Conservation (phyloP, 2,888 invertebrate species). For the Ophraella communa region DNA sequence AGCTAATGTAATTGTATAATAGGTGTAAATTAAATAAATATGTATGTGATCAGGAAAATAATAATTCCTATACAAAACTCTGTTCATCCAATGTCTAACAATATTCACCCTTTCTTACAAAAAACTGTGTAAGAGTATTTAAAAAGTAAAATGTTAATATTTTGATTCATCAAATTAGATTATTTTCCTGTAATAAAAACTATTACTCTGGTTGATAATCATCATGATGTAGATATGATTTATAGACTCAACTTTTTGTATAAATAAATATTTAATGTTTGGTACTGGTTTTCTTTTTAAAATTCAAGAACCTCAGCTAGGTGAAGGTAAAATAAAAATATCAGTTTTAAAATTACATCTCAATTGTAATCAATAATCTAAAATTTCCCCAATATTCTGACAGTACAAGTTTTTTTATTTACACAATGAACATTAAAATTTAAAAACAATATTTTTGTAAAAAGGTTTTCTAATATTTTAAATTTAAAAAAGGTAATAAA, state of each 20-base stretch:
- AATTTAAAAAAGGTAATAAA: too few relatives aligned
- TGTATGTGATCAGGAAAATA: neutral
- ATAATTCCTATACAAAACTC: neutral
- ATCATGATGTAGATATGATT: slow-evolving; percentile 46
- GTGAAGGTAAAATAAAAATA: neutral
- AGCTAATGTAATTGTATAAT: too few relatives aligned
- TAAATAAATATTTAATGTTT: slow-evolving; percentile 44
- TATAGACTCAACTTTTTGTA: slow-evolving; percentile 47
- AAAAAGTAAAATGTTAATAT: slow-evolving; percentile 13
- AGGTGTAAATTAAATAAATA: neutral
- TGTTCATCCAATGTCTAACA: neutral
- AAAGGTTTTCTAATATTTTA: too few relatives aligned
- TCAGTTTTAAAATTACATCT: too few relatives aligned
- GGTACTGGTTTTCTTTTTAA: neutral
- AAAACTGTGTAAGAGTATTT: slow-evolving; percentile 1
- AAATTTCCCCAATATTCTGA: too few relatives aligned
- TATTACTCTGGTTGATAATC: slow-evolving; percentile 29
- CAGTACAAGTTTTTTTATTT: too few relatives aligned
- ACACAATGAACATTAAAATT: too few relatives aligned
- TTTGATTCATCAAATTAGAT: slow-evolving; percentile 8
- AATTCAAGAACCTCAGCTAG: too few relatives aligned
- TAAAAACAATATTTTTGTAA: too few relatives aligned
- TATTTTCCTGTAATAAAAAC: slow-evolving; percentile 21
- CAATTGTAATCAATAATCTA: too few relatives aligned
- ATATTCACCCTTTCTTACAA: neutral